Evolutionary conservation across 2,113 vertebrate species (phyloP).

Genomic region (Crotalus horridus): DNA sequence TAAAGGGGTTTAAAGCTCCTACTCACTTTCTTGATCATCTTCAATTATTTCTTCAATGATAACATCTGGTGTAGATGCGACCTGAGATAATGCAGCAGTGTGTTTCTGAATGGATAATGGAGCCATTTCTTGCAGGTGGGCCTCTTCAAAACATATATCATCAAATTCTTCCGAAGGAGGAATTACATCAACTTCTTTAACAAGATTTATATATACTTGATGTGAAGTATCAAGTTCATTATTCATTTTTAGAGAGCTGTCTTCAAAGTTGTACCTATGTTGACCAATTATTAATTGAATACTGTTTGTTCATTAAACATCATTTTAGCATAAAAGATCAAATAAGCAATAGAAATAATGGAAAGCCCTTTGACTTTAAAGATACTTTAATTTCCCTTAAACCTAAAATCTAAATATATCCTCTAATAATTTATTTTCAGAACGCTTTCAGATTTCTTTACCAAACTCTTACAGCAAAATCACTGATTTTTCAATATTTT

Average conservation of each 20-base stretch:
- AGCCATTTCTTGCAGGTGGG: constrained; percentile 4
- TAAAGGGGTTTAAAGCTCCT: not conserved
- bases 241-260: not conserved
- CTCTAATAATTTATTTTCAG: not conserved
- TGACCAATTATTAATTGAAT: constrained; percentile 31
- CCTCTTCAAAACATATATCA: not conserved
- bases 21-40: constrained; percentile 67
- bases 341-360: not conserved
- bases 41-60: constrained; percentile 81
- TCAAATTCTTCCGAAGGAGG: not conserved
- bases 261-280: constrained; percentile 61
- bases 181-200: constrained; percentile 14
- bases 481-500: not conserved
- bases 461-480: not conserved
- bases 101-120: constrained; percentile 1
- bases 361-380: not conserved
- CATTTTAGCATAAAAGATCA: not conserved
- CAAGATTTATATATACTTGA: constrained; percentile 21
- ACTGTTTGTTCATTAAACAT: not conserved
- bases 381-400: not conserved
- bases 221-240: not conserved
- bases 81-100: constrained; percentile 5
- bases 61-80: constrained; percentile 65
- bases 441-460: not conserved
- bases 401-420: not conserved